Percentiles rank a stretch among this genome's conserved stretches.
phyloP scores from a whole-genome alignment of 2,113 vertebrate species.

The Macquaria australasica region DNA sequence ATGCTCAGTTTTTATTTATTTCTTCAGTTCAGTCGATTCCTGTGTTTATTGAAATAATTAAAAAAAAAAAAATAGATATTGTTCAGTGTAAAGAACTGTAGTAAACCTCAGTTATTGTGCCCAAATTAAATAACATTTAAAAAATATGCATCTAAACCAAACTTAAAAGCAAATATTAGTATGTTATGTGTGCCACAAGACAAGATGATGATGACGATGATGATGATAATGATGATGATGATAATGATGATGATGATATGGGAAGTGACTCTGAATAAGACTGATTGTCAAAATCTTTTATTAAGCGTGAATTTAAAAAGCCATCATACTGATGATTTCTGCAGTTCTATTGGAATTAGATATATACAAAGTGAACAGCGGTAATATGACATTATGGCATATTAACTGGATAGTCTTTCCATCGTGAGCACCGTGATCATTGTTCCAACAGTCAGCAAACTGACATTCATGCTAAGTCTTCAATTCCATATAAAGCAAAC shows the following conservation, averaged over 20 bases:
- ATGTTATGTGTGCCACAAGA: neutral
- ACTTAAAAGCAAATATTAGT: neutral
- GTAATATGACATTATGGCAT: slow-evolving; percentile 19
- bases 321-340: slow-evolving; percentile 10
- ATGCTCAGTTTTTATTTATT: neutral
- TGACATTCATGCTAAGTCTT: slow-evolving; percentile 50
- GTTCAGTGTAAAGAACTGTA: neutral
- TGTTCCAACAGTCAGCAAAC: slow-evolving; percentile 40
- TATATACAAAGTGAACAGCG: slow-evolving; percentile 67
- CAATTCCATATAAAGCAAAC: slow-evolving; percentile 40
- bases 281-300: slow-evolving; percentile 16
- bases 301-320: slow-evolving; percentile 43
- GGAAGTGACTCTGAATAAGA: neutral
- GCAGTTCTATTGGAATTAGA: slow-evolving; percentile 54
- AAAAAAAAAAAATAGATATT: neutral
- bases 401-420: slow-evolving; percentile 28
- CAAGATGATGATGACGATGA: no score
- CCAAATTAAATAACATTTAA: neutral
- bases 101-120: neutral
- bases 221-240: neutral
- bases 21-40: neutral
- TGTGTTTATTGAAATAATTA: neutral
- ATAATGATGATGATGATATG: neutral
- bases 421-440: slow-evolving; percentile 41
- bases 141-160: neutral